These are phyloP conservation scores for Megastigmus dorsalis DNA, from an alignment of 2,888 invertebrate species.

Conservation along the genomic window DNA sequence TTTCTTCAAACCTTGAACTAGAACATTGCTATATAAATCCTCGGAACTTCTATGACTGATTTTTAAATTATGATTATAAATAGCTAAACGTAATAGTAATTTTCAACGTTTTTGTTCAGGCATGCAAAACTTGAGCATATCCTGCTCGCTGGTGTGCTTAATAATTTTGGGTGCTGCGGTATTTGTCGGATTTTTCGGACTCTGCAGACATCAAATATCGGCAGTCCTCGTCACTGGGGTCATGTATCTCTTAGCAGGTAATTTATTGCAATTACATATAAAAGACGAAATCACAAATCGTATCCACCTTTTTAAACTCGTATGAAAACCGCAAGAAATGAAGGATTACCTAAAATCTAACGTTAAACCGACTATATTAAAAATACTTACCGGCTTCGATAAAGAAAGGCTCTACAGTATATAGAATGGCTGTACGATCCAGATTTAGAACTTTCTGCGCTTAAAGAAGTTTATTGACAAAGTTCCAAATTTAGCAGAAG, in stretches of 20 bases:
- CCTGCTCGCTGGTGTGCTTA: slow-evolving; percentile 93
- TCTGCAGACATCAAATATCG: slow-evolving; percentile 93
- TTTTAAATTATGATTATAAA: not conserved
- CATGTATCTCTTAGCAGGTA: slow-evolving; percentile 94
- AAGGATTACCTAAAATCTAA: too few relatives aligned
- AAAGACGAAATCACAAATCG: too few relatives aligned
- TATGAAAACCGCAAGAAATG: too few relatives aligned
- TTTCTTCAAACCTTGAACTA: not conserved
- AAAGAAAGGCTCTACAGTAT: too few relatives aligned
- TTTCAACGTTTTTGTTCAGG: slow-evolving; percentile 77
- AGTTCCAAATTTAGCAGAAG: too few relatives aligned
- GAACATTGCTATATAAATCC: not conserved
- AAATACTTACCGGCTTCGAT: too few relatives aligned
- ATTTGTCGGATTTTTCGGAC: slow-evolving; percentile 90
- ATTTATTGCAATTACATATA: too few relatives aligned
- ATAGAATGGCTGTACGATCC: too few relatives aligned
- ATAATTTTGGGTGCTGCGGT: slow-evolving; percentile 92
- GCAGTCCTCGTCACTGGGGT: slow-evolving; percentile 95
- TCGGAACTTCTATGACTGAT: slow-evolving; percentile 7
- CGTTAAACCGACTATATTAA: too few relatives aligned
- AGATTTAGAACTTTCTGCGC: too few relatives aligned
- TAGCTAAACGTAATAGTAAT: not conserved
- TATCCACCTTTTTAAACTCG: too few relatives aligned
- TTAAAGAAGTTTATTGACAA: too few relatives aligned
- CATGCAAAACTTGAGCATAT: slow-evolving; percentile 97